phyloP scores from a whole-genome alignment of 2,113 vertebrate genomes.

The Syngnathoides biaculeatus region DNA sequence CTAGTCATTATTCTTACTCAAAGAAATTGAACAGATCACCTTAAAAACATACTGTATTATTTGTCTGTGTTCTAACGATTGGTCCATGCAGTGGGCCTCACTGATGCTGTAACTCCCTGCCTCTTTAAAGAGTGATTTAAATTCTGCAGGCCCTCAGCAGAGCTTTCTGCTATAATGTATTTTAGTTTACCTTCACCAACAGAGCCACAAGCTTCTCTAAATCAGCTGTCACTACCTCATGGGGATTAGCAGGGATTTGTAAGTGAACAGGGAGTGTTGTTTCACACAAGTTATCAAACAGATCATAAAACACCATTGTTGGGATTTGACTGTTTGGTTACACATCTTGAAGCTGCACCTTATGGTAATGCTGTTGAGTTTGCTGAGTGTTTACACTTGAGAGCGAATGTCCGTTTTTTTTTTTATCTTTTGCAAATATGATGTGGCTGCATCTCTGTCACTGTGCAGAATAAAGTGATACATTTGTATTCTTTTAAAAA shows the following conservation, averaged over 20 bases:
- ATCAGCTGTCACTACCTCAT: constrained; percentile 59
- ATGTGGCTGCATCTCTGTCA: constrained; percentile 17
- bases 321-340: constrained; percentile 58
- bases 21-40: constrained; percentile 56
- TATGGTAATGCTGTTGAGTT: constrained; percentile 37
- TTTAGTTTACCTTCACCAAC: constrained; percentile 52
- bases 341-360: constrained; percentile 41
- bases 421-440: constrained; percentile 6
- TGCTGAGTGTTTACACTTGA: constrained; percentile 8
- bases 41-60: background rate
- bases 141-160: constrained; percentile 69
- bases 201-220: constrained; percentile 51
- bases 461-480: background rate
- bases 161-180: constrained; percentile 45
- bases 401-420: constrained; percentile 17
- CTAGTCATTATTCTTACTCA: constrained; percentile 84
- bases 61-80: constrained; percentile 9
- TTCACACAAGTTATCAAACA: constrained; percentile 65
- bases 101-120: constrained; percentile 65
- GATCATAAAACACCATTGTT: constrained; percentile 59
- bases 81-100: constrained; percentile 45
- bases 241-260: constrained; percentile 55
- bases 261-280: constrained; percentile 50
- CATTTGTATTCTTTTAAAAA: too few species aligned
- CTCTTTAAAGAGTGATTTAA: constrained; percentile 83